Conservation (phyloP, 2,797 vertebrate species). For the Halcyon leucocephala region DNA sequence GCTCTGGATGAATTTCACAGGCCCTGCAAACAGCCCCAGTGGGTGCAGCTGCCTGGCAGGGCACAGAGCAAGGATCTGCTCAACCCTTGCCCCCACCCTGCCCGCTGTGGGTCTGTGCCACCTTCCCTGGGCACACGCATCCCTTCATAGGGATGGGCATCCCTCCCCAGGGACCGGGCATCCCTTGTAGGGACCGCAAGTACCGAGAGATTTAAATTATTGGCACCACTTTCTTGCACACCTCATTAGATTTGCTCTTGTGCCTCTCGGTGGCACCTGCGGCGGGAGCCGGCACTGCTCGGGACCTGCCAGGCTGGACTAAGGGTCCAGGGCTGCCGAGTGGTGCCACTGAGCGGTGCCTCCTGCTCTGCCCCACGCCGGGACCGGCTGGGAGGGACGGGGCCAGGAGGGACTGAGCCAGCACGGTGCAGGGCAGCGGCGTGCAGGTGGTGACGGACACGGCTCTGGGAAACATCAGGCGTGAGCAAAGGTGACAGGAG, state of each 20-base stretch:
- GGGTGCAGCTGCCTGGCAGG: rapidly evolving
- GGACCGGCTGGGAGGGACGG: background rate
- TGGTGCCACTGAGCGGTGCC: rapidly evolving
- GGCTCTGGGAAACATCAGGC: rapidly evolving
- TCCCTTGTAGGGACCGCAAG: too few relatives aligned
- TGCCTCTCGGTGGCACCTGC: background rate
- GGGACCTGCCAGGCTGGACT: background rate
- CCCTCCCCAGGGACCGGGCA: too few relatives aligned
- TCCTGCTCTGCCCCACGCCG: background rate
- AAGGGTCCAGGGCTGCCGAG: background rate
- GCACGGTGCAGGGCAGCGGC: background rate
- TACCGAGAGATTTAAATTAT: background rate
- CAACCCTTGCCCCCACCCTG: background rate
- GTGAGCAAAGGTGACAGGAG: rapidly evolving
- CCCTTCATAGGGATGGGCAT: background rate
- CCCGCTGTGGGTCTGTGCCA: background rate
- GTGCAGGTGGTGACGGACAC: rapidly evolving
- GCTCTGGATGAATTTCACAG: rapidly evolving
- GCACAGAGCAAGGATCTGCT: rapidly evolving
- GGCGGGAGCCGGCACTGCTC: rapidly evolving
- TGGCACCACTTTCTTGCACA: background rate
- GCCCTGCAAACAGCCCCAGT: background rate
- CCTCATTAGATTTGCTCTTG: background rate
- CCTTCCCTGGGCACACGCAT: background rate
- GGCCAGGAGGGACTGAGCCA: background rate